Conservation (phyloP, 2,888 invertebrate genomes). For the Dicroscelio sp. region DNA sequence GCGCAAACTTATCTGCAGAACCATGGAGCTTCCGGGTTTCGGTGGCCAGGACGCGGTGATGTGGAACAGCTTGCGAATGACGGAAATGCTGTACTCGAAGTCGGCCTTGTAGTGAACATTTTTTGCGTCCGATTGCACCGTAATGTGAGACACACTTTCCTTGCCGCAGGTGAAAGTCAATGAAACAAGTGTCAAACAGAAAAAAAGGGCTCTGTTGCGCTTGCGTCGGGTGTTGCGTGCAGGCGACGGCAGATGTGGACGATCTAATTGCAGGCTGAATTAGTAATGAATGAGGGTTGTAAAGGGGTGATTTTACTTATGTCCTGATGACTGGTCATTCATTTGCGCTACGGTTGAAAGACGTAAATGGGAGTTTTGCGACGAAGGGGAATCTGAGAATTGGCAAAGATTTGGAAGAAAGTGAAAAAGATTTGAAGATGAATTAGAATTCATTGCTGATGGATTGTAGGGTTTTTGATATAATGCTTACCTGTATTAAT, state of each 20-base stretch:
- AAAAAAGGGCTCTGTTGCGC: not conserved
- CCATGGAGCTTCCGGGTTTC: not conserved
- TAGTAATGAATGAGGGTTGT: too few relatives aligned
- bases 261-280: constrained; percentile 1
- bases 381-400: too few relatives aligned
- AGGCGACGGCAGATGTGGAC: not conserved
- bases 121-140: not conserved
- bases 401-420: too few relatives aligned
- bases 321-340: too few relatives aligned
- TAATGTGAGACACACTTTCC: not conserved
- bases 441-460: too few relatives aligned
- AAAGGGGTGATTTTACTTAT: too few relatives aligned
- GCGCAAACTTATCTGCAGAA: not conserved
- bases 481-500: too few relatives aligned
- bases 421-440: too few relatives aligned
- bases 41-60: constrained; percentile 30
- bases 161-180: too few relatives aligned
- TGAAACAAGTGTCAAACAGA: constrained; percentile 6
- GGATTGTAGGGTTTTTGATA: too few relatives aligned
- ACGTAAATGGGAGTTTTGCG: too few relatives aligned
- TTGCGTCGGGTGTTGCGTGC: not conserved
- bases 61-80: constrained; percentile 27
- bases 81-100: constrained; percentile 23
- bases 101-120: constrained; percentile 35
- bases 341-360: too few relatives aligned